Evolutionary conservation across 2,113 vertebrate species (phyloP).

Genomic region (Nasalis larvatus): DNA sequence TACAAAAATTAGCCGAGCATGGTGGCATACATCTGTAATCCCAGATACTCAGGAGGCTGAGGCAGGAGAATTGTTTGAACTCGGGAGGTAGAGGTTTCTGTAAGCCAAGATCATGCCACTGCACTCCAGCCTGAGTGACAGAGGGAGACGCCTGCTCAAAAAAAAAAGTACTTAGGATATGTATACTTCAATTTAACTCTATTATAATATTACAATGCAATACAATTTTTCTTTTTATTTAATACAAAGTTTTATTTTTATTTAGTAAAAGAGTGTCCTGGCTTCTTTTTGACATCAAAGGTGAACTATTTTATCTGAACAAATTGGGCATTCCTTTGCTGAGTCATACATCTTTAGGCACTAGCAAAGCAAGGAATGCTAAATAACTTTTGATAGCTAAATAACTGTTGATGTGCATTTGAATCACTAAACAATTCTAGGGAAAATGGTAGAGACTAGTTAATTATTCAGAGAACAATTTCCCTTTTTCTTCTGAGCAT

Average conservation of each 20-base stretch:
- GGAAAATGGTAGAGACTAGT: not conserved
- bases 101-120: too few species aligned
- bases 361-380: not conserved
- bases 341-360: not conserved
- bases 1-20: too few species aligned
- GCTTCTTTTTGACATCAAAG: not conserved
- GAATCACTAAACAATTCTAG: not conserved
- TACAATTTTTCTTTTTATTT: not conserved
- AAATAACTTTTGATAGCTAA: not conserved
- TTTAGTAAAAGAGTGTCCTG: not conserved
- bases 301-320: not conserved
- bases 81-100: too few species aligned
- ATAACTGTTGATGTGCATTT: not conserved
- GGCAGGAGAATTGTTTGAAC: too few species aligned
- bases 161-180: not conserved
- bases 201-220: not conserved
- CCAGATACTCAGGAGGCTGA: too few species aligned
- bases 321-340: not conserved
- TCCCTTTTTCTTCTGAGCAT: too few species aligned
- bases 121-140: too few species aligned
- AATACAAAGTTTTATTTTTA: not conserved
- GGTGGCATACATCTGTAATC: too few species aligned
- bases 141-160: too few species aligned
- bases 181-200: not conserved
- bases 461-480: not conserved